Conservation (phyloP, 2,797 vertebrate genomes). For the Carduelis carduelis region DNA sequence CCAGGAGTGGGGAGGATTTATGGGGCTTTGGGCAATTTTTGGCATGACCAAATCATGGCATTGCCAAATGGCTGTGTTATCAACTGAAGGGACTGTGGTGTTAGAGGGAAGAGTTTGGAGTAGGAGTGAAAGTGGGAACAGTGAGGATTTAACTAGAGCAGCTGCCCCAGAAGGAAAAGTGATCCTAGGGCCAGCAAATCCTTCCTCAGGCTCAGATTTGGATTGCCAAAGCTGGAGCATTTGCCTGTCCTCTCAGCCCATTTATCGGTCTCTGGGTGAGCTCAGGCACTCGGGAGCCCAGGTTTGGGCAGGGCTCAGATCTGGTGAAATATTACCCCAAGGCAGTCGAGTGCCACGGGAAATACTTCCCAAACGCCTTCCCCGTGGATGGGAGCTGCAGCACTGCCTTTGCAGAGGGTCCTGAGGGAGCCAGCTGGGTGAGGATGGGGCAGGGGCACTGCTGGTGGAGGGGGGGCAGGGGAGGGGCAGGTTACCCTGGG, state of each 20-base stretch:
- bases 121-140: neutral
- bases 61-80: rapidly evolving
- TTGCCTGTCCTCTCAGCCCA: rapidly evolving
- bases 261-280: rapidly evolving
- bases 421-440: neutral
- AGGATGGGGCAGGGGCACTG: neutral
- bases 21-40: neutral
- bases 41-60: rapidly evolving
- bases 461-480: neutral
- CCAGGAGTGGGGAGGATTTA: rapidly evolving
- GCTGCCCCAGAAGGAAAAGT: neutral
- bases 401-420: rapidly evolving
- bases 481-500: neutral
- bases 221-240: neutral
- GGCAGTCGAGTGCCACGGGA: neutral
- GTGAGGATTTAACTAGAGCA: neutral
- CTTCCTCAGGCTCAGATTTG: rapidly evolving
- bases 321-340: neutral
- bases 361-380: neutral
- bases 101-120: neutral
- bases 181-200: neutral
- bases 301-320: neutral
- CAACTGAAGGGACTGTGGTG: rapidly evolving
- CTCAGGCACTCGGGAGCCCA: rapidly evolving
- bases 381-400: neutral